Base-by-base conservation (phyloP, 1,140 invertebrate species). In the Acromyrmex echinatior region DNA sequence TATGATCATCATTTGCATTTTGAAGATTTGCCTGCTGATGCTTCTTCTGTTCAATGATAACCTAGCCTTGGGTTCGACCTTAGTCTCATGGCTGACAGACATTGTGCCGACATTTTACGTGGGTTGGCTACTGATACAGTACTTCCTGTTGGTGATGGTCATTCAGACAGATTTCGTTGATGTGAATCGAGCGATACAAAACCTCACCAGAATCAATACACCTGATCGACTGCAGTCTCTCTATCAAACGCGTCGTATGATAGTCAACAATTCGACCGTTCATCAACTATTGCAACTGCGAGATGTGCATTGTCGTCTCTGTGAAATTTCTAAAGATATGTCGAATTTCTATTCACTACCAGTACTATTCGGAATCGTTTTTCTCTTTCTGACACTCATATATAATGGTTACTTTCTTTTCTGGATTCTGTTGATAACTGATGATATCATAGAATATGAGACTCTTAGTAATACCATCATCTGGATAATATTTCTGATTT, bases 381-480 rank as follows among this genome's bases (percentile, higher is more conserved):
- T 91, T 35, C 49, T 60, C 10, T 92, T 92, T 28, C 28, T 87
- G 0, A 65, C 88, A 0, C 62, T 91, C 0, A 53, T 92, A 21
- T 89, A 77, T 14, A 89, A 89, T 51, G 49, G 49, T 66, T 93
- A 93, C 35, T 93, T 91, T 2, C 68, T 93, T 4, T 49, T 87
- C 0, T 51, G 73, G 0, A 80, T 88, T 1, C 3, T 92, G 14
- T 12, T 91, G 3, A 51, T 86, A 10, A n/a, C 58, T 0, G 62
- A 88, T n/a, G 31, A 63, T 0, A 21, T 62, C n/a, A 28, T 62
- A n/a, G 10, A 81, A 0, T 21, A 10, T 10, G 0, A 5, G 3
- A 4, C 31, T 2, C 6, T 91, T 0, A 5, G 62, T 14, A 86
- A 92, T 39, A 81, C 88, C 9, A 2, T 71, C 2, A 14, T 85